A percentile compares a stretch with the other conserved stretches of the same genome.
Evolutionary conservation across 37 sponge, comb jelly and placozoan species (phyloP).

Genomic region (Halichondria panicea): DNA sequence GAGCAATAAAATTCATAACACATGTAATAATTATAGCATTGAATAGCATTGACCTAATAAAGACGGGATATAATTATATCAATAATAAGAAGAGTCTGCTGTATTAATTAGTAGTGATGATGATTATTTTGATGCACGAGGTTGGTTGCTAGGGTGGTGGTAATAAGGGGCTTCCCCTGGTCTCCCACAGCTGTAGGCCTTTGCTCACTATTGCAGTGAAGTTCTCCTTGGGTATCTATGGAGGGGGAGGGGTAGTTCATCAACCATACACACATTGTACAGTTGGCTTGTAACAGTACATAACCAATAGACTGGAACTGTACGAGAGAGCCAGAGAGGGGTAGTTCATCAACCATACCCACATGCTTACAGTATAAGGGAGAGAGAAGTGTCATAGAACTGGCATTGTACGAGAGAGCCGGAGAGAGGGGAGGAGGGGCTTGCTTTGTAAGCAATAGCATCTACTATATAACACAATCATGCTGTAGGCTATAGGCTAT

Average conservation of each 20-base stretch:
- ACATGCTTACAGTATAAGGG: too few relatives aligned
- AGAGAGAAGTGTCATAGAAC: too few relatives aligned
- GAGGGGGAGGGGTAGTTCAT: background rate
- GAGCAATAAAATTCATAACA: too few relatives aligned
- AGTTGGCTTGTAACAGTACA: too few relatives aligned
- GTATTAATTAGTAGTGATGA: background rate
- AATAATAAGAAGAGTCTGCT: background rate
- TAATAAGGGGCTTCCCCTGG: slow-evolving; percentile 37
- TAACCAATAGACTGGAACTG: too few relatives aligned
- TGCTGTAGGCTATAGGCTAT: background rate
- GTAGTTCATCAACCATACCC: too few relatives aligned
- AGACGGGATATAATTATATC: background rate
- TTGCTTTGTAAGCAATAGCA: too few relatives aligned
- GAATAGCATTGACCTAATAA: too few relatives aligned
- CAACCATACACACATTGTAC: too few relatives aligned
- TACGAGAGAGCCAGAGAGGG: too few relatives aligned
- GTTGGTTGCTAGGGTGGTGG: background rate
- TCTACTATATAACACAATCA: background rate
- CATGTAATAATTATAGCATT: too few relatives aligned
- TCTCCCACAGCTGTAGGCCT: slow-evolving; percentile 61
- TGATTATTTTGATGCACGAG: background rate
- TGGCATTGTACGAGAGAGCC: background rate
- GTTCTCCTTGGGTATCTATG: slow-evolving; percentile 39
- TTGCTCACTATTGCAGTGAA: slow-evolving; percentile 15
- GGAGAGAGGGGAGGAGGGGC: too few relatives aligned